Base-by-base conservation (phyloP, 2,113 vertebrate genomes). In the Ceyx melanurus region DNA sequence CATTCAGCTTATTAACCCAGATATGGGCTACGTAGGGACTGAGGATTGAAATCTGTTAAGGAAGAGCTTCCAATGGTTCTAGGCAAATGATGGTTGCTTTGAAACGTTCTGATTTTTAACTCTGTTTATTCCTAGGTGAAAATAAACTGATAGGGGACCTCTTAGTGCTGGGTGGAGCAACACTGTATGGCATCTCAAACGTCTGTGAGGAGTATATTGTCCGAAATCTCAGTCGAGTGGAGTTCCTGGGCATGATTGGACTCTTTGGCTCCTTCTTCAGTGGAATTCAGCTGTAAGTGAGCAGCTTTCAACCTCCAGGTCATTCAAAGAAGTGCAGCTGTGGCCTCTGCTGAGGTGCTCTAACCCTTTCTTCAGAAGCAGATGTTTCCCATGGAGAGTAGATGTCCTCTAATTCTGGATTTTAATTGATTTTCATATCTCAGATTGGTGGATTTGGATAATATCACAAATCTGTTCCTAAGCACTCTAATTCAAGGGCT, bases 201-300 rank as follows among this genome's bases (percentile, higher is more conserved):
- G 98, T 99, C 68, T 99, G 98, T 80, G 98, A 99, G 96, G 99
- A 99, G 95, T 99, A 98, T 93, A 99, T 99, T 4, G 98, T 99
- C 89, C 98, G 99, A 95, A 99, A 99, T 78, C 94, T 99, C 94
- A 99, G 98, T 83, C 97, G 99, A 11, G 98, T 99, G 79, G 99
- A 99, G 93, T 99, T 99, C 95, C 97, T 99, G 45, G 99, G 99
- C 82, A 99, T 99, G 99, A 99, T 99, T 10, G 99, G 99, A 74
- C 98, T 99, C 77, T 99, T 99, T 10, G 99, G 99, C 82, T 99
- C 99, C 73, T 99, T 99, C 98, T 99, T 99, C 98, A 99, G 99
- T 50, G 99, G 99, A 90, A 99, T 99, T 92, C 99, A 99, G 76
- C 97, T 99, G 99, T 99, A 96, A 99, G 99, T 99, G 97, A 77